Base-by-base conservation (phyloP, 1,140 invertebrate species). In the Drosophila bocqueti region DNA sequence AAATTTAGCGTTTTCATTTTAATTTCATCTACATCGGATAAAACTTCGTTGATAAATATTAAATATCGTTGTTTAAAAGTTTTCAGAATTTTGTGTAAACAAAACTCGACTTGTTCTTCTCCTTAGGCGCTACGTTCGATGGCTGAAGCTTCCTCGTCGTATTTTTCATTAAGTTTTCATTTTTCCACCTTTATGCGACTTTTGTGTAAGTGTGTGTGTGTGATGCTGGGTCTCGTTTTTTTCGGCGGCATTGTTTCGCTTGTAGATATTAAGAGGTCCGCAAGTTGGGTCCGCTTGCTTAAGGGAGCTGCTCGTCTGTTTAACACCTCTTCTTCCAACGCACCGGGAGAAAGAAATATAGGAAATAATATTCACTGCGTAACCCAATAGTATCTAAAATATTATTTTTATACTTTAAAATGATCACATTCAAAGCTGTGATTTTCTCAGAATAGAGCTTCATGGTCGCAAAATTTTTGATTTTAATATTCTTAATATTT, bases 221-320 rank as follows among this genome's bases (percentile, higher is more conserved):
- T 26, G 16, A 52, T 26, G 38, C 45, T 36, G 16, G 58, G 50
- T 42, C 34, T 74, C 24, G 50, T 74, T 74, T 31, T 31, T 73
- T 58, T 54, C 11, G 67, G 63, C 47, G 47, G 38, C 52, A 72
- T 73, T 72, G 66, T 73, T 72, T 71, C 68, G 69, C 69, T 75
- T 62, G 49, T 50, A 58, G 36, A 63, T 74, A 55, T 74, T 75
- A 62, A 74, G 69, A 63, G 72, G n/a, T n/a, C n/a, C n/a, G n/a
- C n/a, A n/a, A n/a, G 72, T 54, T 74, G 21, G 36, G 42, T 73
- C 42, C 16, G 57, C 69, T 38, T 64, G 73, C 64, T 55, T 49
- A 21, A 63, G 64, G 49, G 52, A 49, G 52, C 50, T 43, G 13
- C 18, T 34, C 4, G 43, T 50, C 36, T 29, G 65, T 29, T 50